Evolutionary conservation across 2,797 vertebrate species (phyloP).

Genomic region (Sphaeramia orbicularis): DNA sequence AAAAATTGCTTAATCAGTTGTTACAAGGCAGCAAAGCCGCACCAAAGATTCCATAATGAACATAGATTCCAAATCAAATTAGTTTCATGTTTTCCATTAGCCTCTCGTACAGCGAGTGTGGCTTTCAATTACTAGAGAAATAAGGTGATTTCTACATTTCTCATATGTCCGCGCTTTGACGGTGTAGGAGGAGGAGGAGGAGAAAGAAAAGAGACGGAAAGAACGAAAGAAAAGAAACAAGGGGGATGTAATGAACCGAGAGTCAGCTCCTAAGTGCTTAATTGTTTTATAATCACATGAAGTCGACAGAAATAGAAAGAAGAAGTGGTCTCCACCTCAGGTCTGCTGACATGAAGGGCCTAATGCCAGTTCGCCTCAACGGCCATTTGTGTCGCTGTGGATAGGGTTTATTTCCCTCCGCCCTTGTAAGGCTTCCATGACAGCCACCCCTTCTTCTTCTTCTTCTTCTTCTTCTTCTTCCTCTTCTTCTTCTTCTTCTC

Average conservation of each 20-base stretch:
- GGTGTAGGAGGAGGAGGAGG: constrained; percentile 48
- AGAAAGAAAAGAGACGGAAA: not conserved
- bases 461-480: not conserved
- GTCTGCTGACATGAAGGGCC: constrained; percentile 66
- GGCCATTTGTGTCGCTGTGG: constrained; percentile 1
- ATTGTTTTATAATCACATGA: constrained; percentile 82
- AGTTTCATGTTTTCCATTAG: constrained; percentile 51
- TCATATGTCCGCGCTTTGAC: constrained; percentile 43
- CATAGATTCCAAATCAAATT: constrained; percentile 50
- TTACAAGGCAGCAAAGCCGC: constrained; percentile 42
- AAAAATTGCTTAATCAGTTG: constrained; percentile 24
- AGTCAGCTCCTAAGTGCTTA: constrained; percentile 73
- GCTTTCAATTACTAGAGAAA: constrained; percentile 62
- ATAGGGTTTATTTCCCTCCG: not conserved
- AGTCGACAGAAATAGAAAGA: constrained; percentile 76
- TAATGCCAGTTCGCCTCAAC: constrained; percentile 11
- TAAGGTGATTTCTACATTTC: constrained; percentile 57
- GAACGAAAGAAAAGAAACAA: constrained; percentile 39
- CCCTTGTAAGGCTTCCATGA: too few relatives aligned
- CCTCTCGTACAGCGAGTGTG: constrained; percentile 43
- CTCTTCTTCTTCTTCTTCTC: constrained; percentile 24
- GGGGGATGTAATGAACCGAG: constrained; percentile 73
- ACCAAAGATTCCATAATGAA: constrained; percentile 46
- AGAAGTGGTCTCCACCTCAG: constrained; percentile 56
- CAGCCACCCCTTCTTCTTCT: too few relatives aligned